Conservation (phyloP, 1,140 invertebrate genomes). For the Solenopsis invicta region DNA sequence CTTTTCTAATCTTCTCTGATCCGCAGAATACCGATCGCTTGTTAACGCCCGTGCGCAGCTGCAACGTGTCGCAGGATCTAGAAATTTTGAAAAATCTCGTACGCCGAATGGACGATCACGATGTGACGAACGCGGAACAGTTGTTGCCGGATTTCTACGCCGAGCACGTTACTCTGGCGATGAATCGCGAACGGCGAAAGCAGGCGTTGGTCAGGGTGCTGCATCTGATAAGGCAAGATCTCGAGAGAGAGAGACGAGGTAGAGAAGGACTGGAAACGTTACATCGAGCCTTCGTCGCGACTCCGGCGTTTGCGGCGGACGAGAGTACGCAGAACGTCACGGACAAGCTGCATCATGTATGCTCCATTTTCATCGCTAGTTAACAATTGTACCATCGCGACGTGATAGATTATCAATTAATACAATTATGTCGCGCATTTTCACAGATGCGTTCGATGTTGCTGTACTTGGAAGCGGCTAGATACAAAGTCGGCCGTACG, state of each 20-base stretch:
- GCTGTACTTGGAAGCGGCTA: slow-evolving; percentile 96
- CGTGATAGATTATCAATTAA: neutral
- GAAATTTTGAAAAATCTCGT: slow-evolving; percentile 89
- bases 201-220: slow-evolving; percentile 93
- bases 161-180: slow-evolving; percentile 96
- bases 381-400: neutral
- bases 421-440: neutral
- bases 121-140: slow-evolving; percentile 89
- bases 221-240: slow-evolving; percentile 93
- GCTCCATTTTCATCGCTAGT: slow-evolving; percentile 59
- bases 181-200: slow-evolving; percentile 96
- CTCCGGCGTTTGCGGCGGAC: slow-evolving; percentile 95
- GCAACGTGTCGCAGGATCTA: slow-evolving; percentile 92
- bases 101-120: slow-evolving; percentile 86
- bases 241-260: slow-evolving; percentile 94
- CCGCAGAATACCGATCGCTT: slow-evolving; percentile 91
- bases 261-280: slow-evolving; percentile 95
- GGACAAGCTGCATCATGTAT: slow-evolving; percentile 96
- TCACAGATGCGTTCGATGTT: slow-evolving; percentile 96
- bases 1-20: neutral
- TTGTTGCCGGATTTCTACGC: slow-evolving; percentile 97
- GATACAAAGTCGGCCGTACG: slow-evolving; percentile 94
- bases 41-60: slow-evolving; percentile 90
- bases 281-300: slow-evolving; percentile 95
- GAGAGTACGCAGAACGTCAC: slow-evolving; percentile 97